Evolutionary conservation across 2,113 vertebrate species (phyloP).

Genomic region (Butorides virescens): DNA sequence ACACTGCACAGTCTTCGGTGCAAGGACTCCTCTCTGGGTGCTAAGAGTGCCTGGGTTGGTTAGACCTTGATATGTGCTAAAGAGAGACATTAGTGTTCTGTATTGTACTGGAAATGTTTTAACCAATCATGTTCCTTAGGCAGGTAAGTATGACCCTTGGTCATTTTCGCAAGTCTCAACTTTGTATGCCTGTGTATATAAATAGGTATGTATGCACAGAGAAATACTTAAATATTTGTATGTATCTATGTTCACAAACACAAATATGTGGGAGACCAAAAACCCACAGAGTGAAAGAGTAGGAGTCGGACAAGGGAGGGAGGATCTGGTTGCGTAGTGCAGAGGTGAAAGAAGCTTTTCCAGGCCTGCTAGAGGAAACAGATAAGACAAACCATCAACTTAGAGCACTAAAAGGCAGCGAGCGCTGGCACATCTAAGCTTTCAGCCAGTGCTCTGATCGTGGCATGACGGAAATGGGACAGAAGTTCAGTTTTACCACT

Average conservation of each 20-base stretch:
- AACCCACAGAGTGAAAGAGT: neutral
- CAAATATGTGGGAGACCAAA: neutral
- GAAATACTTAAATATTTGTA: neutral
- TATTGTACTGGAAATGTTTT: neutral
- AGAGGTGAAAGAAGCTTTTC: neutral
- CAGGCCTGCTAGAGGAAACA: neutral
- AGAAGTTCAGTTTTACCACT: conserved; percentile 9
- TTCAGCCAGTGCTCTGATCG: neutral
- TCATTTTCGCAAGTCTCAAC: neutral
- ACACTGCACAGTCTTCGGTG: neutral
- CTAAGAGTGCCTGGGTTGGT: neutral
- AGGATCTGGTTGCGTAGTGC: neutral
- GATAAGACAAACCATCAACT: neutral
- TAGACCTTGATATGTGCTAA: accelerated
- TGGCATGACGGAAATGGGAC: conserved; percentile 31
- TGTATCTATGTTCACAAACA: neutral
- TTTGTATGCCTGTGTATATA: neutral
- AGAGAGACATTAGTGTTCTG: neutral
- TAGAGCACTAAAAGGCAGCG: neutral
- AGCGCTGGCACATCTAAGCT: neutral
- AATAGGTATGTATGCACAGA: neutral
- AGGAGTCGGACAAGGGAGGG: neutral
- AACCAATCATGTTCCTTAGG: neutral
- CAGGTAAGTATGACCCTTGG: neutral
- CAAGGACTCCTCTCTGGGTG: neutral